These are phyloP conservation scores for Tachysurus fulvidraco DNA, from an alignment of 2,113 vertebrate species.

Conservation along the genomic window DNA sequence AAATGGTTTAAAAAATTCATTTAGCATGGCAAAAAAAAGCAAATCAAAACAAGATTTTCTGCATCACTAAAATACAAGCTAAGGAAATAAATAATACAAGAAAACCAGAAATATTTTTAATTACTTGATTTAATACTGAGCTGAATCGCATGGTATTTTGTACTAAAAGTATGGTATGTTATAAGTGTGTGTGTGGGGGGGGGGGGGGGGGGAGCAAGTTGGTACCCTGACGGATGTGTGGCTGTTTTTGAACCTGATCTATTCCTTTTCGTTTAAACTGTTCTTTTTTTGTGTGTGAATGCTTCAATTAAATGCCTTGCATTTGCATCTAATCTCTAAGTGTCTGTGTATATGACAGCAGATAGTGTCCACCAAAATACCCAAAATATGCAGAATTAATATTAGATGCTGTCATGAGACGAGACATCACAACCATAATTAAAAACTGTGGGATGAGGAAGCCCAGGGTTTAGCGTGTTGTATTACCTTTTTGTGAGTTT, in stretches of 20 bases:
- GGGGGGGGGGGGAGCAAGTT: neutral
- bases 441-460: too few relatives aligned
- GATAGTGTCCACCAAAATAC: neutral
- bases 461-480: too few relatives aligned
- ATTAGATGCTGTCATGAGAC: neutral
- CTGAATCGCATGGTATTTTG: neutral
- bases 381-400: neutral
- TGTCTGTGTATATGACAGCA: too few relatives aligned
- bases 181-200: too few relatives aligned
- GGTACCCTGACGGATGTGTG: too few relatives aligned
- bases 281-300: too few relatives aligned
- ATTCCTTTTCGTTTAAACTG: too few relatives aligned
- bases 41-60: neutral
- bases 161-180: neutral
- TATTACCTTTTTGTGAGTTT: too few relatives aligned
- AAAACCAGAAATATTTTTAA: neutral
- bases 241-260: too few relatives aligned
- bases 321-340: too few relatives aligned
- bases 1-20: neutral
- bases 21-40: neutral
- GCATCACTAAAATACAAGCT: neutral
- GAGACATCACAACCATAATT: too few relatives aligned
- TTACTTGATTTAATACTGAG: neutral
- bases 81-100: neutral
- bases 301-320: too few relatives aligned